Conservation (phyloP, 1,140 invertebrate species). For the Alviniconcha marisindica region DNA sequence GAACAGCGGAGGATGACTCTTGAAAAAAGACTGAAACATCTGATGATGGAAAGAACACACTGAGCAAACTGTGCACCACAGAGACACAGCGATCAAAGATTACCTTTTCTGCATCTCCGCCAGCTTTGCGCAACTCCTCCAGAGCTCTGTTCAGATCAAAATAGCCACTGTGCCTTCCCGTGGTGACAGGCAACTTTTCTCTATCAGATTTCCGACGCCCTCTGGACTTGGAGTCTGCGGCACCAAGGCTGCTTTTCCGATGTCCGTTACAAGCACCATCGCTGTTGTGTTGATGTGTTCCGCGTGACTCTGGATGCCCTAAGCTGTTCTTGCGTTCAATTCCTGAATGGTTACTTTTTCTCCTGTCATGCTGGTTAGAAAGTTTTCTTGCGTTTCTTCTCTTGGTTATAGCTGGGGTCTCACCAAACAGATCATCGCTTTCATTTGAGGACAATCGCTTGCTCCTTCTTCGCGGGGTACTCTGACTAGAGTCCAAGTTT, state of each 20-base stretch:
- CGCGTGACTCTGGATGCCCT: neutral
- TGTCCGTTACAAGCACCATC: neutral
- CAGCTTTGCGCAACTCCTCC: neutral
- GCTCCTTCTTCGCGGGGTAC: neutral
- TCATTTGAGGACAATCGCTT: neutral
- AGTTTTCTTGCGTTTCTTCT: neutral
- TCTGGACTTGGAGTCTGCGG: neutral
- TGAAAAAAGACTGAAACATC: too few species aligned
- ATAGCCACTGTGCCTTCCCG: neutral
- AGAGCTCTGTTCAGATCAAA: constrained; percentile 31
- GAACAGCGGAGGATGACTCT: too few species aligned
- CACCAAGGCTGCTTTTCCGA: constrained; percentile 2
- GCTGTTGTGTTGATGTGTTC: neutral
- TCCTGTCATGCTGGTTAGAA: neutral
- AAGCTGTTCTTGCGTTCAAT: neutral
- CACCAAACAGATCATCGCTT: neutral
- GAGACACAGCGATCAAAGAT: neutral
- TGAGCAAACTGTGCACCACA: too few species aligned
- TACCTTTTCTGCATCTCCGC: constrained; percentile 11
- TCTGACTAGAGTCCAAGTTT: neutral
- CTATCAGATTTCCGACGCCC: neutral
- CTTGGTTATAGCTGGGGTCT: neutral
- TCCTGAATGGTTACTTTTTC: neutral
- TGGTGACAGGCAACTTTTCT: neutral
- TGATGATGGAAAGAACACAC: too few species aligned